Percentiles rank a stretch among this genome's conserved stretches.
phyloP scores from a whole-genome alignment of 1,140 invertebrate genomes.

The Drosophila kanapiae region DNA sequence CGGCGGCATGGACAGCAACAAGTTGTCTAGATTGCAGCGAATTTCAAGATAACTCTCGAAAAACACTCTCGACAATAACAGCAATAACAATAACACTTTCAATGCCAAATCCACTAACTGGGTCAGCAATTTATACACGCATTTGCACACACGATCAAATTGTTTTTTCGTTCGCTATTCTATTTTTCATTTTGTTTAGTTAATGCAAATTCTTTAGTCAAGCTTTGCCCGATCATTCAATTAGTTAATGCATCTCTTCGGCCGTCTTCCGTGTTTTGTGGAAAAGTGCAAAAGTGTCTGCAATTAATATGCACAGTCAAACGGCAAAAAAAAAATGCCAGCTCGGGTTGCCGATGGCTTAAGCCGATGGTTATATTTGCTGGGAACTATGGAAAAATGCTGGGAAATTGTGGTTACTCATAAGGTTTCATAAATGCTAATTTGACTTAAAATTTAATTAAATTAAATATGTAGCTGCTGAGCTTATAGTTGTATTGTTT shows the following conservation, averaged over 20 bases:
- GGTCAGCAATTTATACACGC: slow-evolving; percentile 53
- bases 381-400: slow-evolving; percentile 12
- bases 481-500: not conserved
- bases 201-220: slow-evolving; percentile 33
- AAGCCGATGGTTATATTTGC: not conserved
- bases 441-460: not conserved
- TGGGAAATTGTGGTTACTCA: not conserved
- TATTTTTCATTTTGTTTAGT: slow-evolving; percentile 3
- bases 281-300: slow-evolving; percentile 47
- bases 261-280: slow-evolving; percentile 53
- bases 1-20: slow-evolving; percentile 23
- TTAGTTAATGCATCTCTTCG: slow-evolving; percentile 43
- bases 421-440: slow-evolving; percentile 4
- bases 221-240: slow-evolving; percentile 40
- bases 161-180: slow-evolving; percentile 25
- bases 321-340: slow-evolving; percentile 21
- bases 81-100: slow-evolving; percentile 45
- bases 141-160: slow-evolving; percentile 19
- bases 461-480: not conserved
- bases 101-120: slow-evolving; percentile 58
- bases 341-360: slow-evolving; percentile 21
- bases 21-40: slow-evolving; percentile 49
- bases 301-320: slow-evolving; percentile 52
- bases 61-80: slow-evolving; percentile 38
- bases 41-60: slow-evolving; percentile 46